Base-by-base conservation (phyloP, 2,888 invertebrate species). In the Brachyptera risi region DNA sequence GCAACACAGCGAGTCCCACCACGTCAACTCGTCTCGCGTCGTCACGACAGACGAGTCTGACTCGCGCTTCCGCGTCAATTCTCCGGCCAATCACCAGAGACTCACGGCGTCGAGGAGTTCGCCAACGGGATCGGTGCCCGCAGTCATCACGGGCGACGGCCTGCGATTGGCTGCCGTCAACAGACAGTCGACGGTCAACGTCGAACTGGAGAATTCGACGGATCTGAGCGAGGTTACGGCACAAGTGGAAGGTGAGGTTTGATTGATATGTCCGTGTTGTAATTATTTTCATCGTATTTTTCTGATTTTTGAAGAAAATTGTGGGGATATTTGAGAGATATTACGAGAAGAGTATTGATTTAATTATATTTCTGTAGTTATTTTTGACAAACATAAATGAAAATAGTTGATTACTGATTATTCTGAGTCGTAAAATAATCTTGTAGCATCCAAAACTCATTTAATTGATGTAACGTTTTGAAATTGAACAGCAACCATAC, bases 161-260 rank as follows among this genome's bases (percentile, higher is more conserved):
- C 73, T 87, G 17, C 79, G 80, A 59, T 76, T 80, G 56, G 78
- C 83, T 27, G 80, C 83, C 4, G 79, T 86, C 35, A 80, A 83
- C 68, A 77, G 78, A 60, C 76, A 80, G 3, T 80, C 84, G 1
- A 75, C 76, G 21, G 82, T 87, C 68, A 79, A 79, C 60, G 75
- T 87, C 37, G 80, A 76, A 62, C 75, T 78, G 17, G 68, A 77
- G 68, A 68, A 74, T 23, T 71, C 67, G 57, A 67, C 74, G 31
- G 76, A 76, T 65, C 72, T 73, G 31, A 75, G 71, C 56, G 80
- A 80, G 69, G 74, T 80, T 44, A 73, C 73, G 60, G 79, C 80
- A 61, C 77, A 73, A 56, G 75, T 80, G 49, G 76, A 75, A 65
- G 78, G 81, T 59, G 15, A 31, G 31, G n/a, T n/a, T n/a, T n/a